Evolutionary conservation across 2,113 vertebrate genomes (phyloP), one percentile per base, ranked within the genome.

Genomic region (Calypte anna): DNA sequence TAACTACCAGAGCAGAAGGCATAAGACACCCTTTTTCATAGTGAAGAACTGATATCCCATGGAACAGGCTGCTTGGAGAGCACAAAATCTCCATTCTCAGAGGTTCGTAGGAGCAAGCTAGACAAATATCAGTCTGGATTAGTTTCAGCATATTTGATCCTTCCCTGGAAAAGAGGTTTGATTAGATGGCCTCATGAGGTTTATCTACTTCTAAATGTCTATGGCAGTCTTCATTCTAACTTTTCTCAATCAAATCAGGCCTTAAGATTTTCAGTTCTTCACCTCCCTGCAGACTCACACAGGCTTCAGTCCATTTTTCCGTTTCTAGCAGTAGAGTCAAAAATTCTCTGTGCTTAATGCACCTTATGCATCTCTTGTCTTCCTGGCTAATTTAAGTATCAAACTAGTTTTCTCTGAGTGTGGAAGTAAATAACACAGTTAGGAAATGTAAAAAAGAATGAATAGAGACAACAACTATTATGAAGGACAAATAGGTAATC

Each of bases 171-270:
- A 68, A 89, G 31, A 91, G 67, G 36, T 82, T 93, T 91, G 67
- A 90, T 86, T 85, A 90, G 75, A 55, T 55, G 69, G 51, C 21
- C 86, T 94, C 33, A 0, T 59, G 63, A 93, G 76, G 38, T 81
- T 7, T 67, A 81, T 13, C 10, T 55, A 28, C n/a, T 33, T 73
- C 59, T 88, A 69, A 21, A 59, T 74, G 90, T 88, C 70, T 82
- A 46, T 51, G 38, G 76, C 54, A 76, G 28, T 85, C 36, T 89
- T 91, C 62, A 81, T 87, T 92, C 58, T 54, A 51, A 87, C 38
- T 94, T 96, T 84, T 75, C 57, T 78, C 89, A 93, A 84, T 84
- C 70, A 96, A 95, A 92, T 44, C 14, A 92, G 84, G 17, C 36
- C 58, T 89, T 91, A 91, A 85, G 51, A 28, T 77, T 78, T 91